Conservation (phyloP, 2,888 invertebrate genomes). For the Steromphala cineraria region DNA sequence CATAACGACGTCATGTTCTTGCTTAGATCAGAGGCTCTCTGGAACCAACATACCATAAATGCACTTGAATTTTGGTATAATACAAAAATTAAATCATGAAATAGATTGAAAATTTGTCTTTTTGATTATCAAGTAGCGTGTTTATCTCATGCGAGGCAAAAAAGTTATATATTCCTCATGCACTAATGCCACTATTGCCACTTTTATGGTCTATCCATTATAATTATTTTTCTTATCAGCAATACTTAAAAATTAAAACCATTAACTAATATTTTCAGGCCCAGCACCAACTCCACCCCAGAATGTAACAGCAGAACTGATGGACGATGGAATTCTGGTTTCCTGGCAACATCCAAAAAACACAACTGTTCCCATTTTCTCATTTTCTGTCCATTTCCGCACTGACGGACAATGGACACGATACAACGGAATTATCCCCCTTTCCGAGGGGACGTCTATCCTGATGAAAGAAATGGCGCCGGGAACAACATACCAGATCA, state of each 20-base stretch:
- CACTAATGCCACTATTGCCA: too few species aligned
- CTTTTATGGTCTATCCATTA: not conserved
- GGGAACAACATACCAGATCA: slow-evolving; percentile 53
- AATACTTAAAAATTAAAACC: not conserved
- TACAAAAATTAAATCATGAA: too few species aligned
- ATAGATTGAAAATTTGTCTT: too few species aligned
- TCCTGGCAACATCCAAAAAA: slow-evolving; percentile 76
- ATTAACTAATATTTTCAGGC: slow-evolving; percentile 79
- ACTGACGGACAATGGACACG: slow-evolving; percentile 37
- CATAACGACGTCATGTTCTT: too few species aligned
- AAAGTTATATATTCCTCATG: too few species aligned
- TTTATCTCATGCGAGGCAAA: too few species aligned
- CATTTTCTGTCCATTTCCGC: slow-evolving; percentile 66
- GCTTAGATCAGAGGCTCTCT: too few species aligned
- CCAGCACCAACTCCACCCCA: slow-evolving; percentile 93
- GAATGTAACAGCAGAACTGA: slow-evolving; percentile 92
- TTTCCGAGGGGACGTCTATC: slow-evolving; percentile 27
- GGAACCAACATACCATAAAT: too few species aligned
- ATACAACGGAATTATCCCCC: slow-evolving; percentile 32
- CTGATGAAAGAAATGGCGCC: slow-evolving; percentile 40
- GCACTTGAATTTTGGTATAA: too few species aligned
- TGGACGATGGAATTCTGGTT: slow-evolving; percentile 91
- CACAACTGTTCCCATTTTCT: slow-evolving; percentile 61
- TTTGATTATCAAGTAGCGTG: too few species aligned
- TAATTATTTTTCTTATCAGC: not conserved